Conservation (phyloP, 2,797 vertebrate species). For the Xyrichtys novacula region DNA sequence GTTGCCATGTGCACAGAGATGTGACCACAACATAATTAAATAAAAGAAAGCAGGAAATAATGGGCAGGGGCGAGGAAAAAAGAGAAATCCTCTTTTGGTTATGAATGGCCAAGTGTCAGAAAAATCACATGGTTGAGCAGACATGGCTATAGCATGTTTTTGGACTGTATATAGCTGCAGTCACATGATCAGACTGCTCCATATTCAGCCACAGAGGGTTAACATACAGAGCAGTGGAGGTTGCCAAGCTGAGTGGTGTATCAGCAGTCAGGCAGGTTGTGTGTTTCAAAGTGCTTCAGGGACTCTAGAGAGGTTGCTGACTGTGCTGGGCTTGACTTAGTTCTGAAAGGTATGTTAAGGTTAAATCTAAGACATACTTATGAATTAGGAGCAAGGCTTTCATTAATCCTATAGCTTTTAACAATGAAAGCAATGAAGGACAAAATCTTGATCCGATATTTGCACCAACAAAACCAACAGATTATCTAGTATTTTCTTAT, state of each 20-base stretch:
- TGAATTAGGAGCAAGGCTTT: not conserved
- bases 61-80: conserved; percentile 34
- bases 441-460: not conserved
- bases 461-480: conserved; percentile 1
- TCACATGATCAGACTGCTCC: conserved; percentile 13
- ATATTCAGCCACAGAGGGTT: conserved; percentile 23
- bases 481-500: conserved; percentile 1
- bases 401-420: not conserved
- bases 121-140: conserved; percentile 35
- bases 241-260: conserved; percentile 28
- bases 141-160: conserved; percentile 25
- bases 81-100: conserved; percentile 45
- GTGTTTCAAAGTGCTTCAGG: conserved; percentile 22
- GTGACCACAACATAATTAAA: conserved; percentile 74
- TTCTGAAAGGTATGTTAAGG: not conserved
- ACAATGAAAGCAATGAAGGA: not conserved
- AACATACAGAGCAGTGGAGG: conserved; percentile 11
- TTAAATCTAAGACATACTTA: not conserved
- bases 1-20: conserved; percentile 74
- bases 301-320: conserved; percentile 8
- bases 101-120: conserved; percentile 18
- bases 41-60: conserved; percentile 63
- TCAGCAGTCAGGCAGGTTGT: conserved; percentile 20
- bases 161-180: conserved; percentile 3
- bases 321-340: conserved; percentile 1